Percentiles rank a stretch among this genome's conserved stretches.
Evolutionary conservation across 2,888 invertebrate genomes (phyloP).

Genomic region (Stenolophus ochropezus): DNA sequence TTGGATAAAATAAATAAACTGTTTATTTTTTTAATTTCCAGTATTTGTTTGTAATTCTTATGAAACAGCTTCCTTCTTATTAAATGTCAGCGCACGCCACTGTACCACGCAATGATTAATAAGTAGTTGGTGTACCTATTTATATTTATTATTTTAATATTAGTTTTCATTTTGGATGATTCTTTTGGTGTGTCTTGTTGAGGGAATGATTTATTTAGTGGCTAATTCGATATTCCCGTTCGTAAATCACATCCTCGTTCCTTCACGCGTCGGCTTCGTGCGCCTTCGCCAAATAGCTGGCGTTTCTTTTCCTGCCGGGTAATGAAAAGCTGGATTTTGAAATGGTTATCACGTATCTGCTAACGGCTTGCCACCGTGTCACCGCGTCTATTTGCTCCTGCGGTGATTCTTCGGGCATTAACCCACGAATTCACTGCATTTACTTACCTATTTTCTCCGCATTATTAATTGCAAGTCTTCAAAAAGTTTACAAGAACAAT

Average conservation of each 20-base stretch:
- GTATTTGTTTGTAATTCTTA: too few relatives aligned
- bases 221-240: slow-evolving; percentile 6
- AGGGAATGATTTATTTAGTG: too few relatives aligned
- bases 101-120: too few relatives aligned
- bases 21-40: too few relatives aligned
- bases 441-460: neutral
- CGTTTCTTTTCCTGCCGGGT: slow-evolving; percentile 31
- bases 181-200: too few relatives aligned
- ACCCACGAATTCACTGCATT: neutral
- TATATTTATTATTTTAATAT: too few relatives aligned
- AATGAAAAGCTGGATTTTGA: slow-evolving; percentile 53
- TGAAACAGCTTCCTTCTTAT: too few relatives aligned
- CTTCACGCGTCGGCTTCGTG: neutral
- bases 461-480: neutral
- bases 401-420: slow-evolving; percentile 18
- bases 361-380: slow-evolving; percentile 46
- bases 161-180: too few relatives aligned
- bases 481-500: too few relatives aligned
- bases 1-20: too few relatives aligned
- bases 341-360: slow-evolving; percentile 52
- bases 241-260: slow-evolving; percentile 24
- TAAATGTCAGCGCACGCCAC: too few relatives aligned
- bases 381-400: slow-evolving; percentile 33
- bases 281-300: slow-evolving; percentile 30
- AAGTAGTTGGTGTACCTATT: too few relatives aligned